Base-by-base conservation (phyloP, 2,797 vertebrate species). In the Anguilla obscura region DNA sequence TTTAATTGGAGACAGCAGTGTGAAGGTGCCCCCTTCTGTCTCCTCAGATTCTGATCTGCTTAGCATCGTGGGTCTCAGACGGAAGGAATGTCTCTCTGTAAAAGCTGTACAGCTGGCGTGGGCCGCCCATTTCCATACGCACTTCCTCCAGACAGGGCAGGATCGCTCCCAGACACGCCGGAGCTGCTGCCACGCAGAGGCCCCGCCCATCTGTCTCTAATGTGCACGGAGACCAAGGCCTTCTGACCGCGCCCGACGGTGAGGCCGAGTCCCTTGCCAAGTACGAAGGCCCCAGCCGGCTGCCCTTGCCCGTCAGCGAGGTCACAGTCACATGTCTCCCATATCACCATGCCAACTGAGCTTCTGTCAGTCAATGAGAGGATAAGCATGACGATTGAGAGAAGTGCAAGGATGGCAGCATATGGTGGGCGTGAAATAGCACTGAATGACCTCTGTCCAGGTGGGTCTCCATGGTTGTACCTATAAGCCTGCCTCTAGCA, bases 11-110 rank as follows among this genome's bases (percentile, higher is more conserved):
- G 74, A 21, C 79, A n/a, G 79, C 27, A 45, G 79, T 82, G 50
- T 82, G 45, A 82, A 48, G 79, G 40, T 50, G 79, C 45, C 27
- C 40, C 45, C 74, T 85, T 92, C 91, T 92, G 89, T 97, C 95
- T 96, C 96, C 96, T 94, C 95, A 96, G 95, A 97, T 96, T 95
- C 96, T 96, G 94, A 96, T 97, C 96, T 96, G 94, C 95, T 96
- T 95, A 94, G 94, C 96, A 94, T 96, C 95, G 94, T 95, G 95
- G 96, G 96, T 97, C 97, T 98, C 97, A 97, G 97, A 96, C 45
- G 97, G 97, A 98, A 98, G 96, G 97, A 98, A 97, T 98, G 97
- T 97, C 96, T 97, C 96, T 97, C 96, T 98, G 97, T 97, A 97
- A 96, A 95, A 96, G 95, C 95, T 96, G 96, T 93, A 96, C 96